These are phyloP conservation scores for Enoplosus armatus DNA, from an alignment of 2,797 vertebrate genomes.

Conservation along the genomic window DNA sequence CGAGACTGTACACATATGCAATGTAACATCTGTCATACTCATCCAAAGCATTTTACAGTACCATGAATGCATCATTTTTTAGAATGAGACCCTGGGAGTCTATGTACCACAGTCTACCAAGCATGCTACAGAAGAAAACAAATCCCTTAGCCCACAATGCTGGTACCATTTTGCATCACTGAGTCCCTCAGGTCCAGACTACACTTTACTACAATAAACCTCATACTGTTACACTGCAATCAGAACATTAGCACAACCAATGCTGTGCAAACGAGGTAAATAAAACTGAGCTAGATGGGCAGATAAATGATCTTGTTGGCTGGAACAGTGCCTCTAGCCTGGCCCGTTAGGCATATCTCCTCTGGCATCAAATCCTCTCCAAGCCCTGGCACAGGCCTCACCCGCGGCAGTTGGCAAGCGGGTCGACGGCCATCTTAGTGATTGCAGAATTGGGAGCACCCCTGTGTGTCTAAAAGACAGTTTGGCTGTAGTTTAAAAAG, in stretches of 20 bases:
- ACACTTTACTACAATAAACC: background rate
- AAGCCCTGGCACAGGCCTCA: conserved; percentile 66
- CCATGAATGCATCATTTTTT: background rate
- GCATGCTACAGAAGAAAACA: background rate
- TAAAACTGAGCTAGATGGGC: conserved; percentile 53
- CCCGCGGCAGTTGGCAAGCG: conserved; percentile 71
- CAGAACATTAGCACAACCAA: conserved; percentile 12
- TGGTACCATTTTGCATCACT: background rate
- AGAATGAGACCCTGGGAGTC: background rate
- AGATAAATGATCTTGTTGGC: conserved; percentile 69
- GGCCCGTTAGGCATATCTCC: conserved; percentile 67
- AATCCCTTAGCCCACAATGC: background rate
- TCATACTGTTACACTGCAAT: conserved; percentile 14
- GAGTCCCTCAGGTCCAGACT: background rate
- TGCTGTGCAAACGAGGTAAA: conserved; percentile 56
- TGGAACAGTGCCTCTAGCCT: conserved; percentile 30
- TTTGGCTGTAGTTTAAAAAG: conserved; percentile 76
- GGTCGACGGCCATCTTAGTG: conserved; percentile 66
- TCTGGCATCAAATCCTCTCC: conserved; percentile 60
- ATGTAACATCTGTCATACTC: background rate
- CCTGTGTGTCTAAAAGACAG: conserved; percentile 65
- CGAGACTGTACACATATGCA: conserved; percentile 1
- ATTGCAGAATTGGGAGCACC: conserved; percentile 70
- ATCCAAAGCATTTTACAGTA: background rate
- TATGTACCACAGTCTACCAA: background rate